These are phyloP conservation scores for Urocolius indicus DNA, from an alignment of 2,113 vertebrate genomes.

Conservation along the genomic window DNA sequence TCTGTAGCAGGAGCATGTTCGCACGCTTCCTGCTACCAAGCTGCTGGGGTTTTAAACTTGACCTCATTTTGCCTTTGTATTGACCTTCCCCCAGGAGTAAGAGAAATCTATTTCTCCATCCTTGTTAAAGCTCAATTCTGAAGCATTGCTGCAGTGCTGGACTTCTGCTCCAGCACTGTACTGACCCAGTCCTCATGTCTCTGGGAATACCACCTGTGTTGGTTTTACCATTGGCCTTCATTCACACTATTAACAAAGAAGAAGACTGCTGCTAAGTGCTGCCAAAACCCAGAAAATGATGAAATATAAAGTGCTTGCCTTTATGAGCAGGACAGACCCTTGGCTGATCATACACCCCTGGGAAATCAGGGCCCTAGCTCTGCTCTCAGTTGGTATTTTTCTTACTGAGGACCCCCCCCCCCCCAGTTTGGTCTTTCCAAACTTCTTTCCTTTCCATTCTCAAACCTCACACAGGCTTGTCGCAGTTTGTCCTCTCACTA, in stretches of 20 bases:
- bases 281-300: background rate
- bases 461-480: fast-evolving
- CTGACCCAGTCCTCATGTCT: conserved; percentile 78
- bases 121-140: background rate
- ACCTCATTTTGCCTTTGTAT: background rate
- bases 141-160: background rate
- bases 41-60: background rate
- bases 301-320: background rate
- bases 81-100: background rate
- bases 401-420: background rate
- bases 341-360: fast-evolving
- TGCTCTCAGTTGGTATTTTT: background rate
- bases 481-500: background rate
- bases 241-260: conserved; percentile 75
- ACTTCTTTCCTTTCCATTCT: background rate
- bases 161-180: background rate
- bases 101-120: background rate
- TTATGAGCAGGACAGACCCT: background rate
- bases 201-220: conserved; percentile 78
- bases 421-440: background rate
- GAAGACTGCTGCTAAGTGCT: conserved; percentile 72
- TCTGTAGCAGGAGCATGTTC: background rate
- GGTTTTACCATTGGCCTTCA: conserved; percentile 71
- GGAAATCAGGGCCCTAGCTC: background rate
- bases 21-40: background rate